Base-by-base conservation (phyloP, 2,888 invertebrate genomes). In the Mesoligia furuncula region DNA sequence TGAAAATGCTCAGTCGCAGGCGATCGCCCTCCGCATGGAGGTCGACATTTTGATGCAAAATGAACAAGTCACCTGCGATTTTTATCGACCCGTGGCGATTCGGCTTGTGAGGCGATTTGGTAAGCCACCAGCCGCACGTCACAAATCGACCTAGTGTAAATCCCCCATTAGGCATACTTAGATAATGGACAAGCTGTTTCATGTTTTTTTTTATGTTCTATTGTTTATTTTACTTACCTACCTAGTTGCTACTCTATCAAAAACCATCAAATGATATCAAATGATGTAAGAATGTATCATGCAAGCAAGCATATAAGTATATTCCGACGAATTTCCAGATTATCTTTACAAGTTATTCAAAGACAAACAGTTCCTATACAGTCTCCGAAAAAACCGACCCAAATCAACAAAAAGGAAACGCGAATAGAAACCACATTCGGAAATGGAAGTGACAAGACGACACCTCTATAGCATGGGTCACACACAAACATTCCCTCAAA, bases 381-480 rank as follows among this genome's bases (percentile, higher is more conserved):
- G 15, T 61, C 15, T 17, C 39, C 24, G 64, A 69, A 68, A 57
- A 72, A 71, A 62, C 31, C 61, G 20, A 59, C 57, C 80, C 64
- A 73, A 62, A 79, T 71, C 71, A 42, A 68, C 64, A 62, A 69
- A 74, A 79, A 65, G 39, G 66, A 69, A 67, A 75, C 48, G 31
- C 39, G 62, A 67, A 69, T 80, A 75, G 51, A 74, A 80, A 69
- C 68, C 62, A 75, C 76, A 82, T 82, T 72, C 71, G 61, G 62
- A 74, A 75, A 70, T 83, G 61, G 66, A 80, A 85, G 80, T 78
- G 79, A 79, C 79, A 78, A 79, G 70, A 68, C 65, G 61, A 75
- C 79, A 85, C 77, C 73, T 83, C 66, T 59, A 66, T 73, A 73
- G 67, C 72, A 59, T 81, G 76, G 73, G 77, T 71, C 83, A 85